Evolutionary conservation across 1,140 invertebrate species (phyloP), one percentile per base, ranked within the genome.

Genomic region (Cyclina sinensis): DNA sequence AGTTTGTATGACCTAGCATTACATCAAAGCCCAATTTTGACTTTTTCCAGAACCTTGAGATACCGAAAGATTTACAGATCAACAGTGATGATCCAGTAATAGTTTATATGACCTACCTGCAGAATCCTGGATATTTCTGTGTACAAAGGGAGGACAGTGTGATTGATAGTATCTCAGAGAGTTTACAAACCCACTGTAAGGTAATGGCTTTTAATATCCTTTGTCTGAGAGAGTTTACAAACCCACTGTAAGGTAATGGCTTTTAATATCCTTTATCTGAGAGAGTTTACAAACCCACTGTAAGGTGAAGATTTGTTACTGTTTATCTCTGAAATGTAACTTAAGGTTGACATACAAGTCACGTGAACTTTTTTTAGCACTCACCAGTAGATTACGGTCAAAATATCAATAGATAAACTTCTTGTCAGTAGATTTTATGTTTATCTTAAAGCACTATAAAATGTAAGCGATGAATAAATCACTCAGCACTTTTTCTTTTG

Each of bases 101-200:
- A 39, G 43, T 80, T 5, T 86, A 86, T 37, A 68, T 65, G 51
- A 32, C 85, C 46, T 65, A 24, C 48, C 54, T 86, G 2, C 21
- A 65, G 30, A 39, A 46, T n/a, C 74, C 73, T 12, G 73, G 54
- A 3, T 79, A 62, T 51, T 86, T 86, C 74, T 86, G 35, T 62
- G 48, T 74, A 65, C 85, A 86, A 80, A 46, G 65, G 2, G 85
- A 86, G 51, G 85, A 86, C 57, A 86, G 85, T 68, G n/a, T 27
- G 32, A 68, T 86, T 21, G 74, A 86, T 35, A 48, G 35, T 9
- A 86, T 86, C 0, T 18, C 70, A 32, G 73, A 79, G 37, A 21
- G 21, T 4, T 39, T 86, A 51, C 73, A 86, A 39, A 46, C 16
- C 9, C 51, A 86, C 27, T 86, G 85, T 65, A 76, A 86, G 73